Percentiles rank a stretch among this genome's conserved stretches.
phyloP scores from a whole-genome alignment of 1,140 invertebrate species.

The Hydropsyche tenuis region DNA sequence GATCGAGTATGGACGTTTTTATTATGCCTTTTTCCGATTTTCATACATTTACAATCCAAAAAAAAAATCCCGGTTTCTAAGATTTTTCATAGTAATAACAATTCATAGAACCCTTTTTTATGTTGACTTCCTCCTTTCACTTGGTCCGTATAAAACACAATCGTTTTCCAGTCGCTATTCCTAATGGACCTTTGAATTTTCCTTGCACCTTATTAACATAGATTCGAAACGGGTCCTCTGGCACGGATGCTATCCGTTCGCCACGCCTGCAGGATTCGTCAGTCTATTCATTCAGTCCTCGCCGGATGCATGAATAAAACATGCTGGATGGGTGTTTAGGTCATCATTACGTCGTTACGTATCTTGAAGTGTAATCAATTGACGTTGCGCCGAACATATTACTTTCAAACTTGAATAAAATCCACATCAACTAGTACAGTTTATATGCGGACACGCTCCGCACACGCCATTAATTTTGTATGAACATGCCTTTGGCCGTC shows the following conservation, averaged over 20 bases:
- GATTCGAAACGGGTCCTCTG: too few species aligned
- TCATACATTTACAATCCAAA: too few species aligned
- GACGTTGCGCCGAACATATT: constrained; percentile 6
- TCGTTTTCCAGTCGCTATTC: too few species aligned
- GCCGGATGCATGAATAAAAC: constrained; percentile 34
- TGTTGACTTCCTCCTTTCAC: too few species aligned
- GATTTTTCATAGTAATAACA: too few species aligned
- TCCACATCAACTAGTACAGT: constrained; percentile 1
- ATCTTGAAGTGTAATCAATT: constrained; percentile 28
- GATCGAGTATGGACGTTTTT: too few species aligned
- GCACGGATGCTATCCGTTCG: background rate
- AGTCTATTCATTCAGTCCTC: background rate
- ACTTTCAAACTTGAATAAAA: constrained; percentile 26
- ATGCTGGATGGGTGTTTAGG: constrained; percentile 26
- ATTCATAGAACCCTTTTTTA: too few species aligned
- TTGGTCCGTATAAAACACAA: too few species aligned
- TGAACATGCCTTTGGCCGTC: background rate
- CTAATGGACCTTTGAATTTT: too few species aligned
- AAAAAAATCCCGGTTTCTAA: too few species aligned
- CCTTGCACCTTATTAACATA: too few species aligned
- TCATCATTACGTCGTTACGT: constrained; percentile 28
- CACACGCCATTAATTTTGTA: background rate
- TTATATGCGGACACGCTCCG: constrained; percentile 5
- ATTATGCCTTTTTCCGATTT: too few species aligned
- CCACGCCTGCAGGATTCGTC: constrained; percentile 8